These are phyloP conservation scores for Calameuta pallipes DNA, from an alignment of 2,888 invertebrate species.

Conservation along the genomic window DNA sequence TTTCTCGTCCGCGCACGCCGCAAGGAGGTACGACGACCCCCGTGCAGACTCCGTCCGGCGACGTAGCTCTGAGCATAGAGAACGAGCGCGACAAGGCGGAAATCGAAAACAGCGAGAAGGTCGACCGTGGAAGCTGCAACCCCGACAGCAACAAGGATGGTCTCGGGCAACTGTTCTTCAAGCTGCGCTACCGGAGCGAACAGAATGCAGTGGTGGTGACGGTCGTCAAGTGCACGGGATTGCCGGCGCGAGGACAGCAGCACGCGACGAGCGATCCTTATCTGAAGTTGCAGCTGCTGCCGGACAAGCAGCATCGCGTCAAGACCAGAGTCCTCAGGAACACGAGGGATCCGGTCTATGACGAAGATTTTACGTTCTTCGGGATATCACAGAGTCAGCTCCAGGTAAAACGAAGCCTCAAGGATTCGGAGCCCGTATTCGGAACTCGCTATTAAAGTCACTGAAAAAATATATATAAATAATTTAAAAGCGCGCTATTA, in stretches of 20 bases:
- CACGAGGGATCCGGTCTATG: constrained; percentile 95
- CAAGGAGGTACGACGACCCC: constrained; percentile 53
- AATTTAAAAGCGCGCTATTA: no score
- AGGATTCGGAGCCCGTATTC: no score
- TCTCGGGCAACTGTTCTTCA: constrained; percentile 90
- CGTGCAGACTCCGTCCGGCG: constrained; percentile 57
- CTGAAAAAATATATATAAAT: no score
- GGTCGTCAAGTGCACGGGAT: constrained; percentile 88
- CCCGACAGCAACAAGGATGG: constrained; percentile 71
- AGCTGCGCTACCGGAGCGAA: constrained; percentile 88
- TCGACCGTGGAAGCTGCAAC: constrained; percentile 65
- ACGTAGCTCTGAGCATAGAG: constrained; percentile 66
- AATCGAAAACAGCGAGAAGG: constrained; percentile 72
- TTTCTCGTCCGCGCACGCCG: constrained; percentile 47
- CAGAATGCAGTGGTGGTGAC: constrained; percentile 92
- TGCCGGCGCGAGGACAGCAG: constrained; percentile 86
- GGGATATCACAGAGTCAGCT: constrained; percentile 90
- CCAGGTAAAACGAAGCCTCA: constrained; percentile 59
- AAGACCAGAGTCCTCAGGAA: constrained; percentile 96
- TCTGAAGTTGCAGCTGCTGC: constrained; percentile 95
- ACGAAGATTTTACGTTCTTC: constrained; percentile 99
- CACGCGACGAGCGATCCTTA: constrained; percentile 93
- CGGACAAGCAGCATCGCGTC: constrained; percentile 97
- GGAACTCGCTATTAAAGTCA: no score
- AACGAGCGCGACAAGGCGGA: constrained; percentile 71